Conservation (phyloP, 2,888 invertebrate species). For the Alcis repandata region DNA sequence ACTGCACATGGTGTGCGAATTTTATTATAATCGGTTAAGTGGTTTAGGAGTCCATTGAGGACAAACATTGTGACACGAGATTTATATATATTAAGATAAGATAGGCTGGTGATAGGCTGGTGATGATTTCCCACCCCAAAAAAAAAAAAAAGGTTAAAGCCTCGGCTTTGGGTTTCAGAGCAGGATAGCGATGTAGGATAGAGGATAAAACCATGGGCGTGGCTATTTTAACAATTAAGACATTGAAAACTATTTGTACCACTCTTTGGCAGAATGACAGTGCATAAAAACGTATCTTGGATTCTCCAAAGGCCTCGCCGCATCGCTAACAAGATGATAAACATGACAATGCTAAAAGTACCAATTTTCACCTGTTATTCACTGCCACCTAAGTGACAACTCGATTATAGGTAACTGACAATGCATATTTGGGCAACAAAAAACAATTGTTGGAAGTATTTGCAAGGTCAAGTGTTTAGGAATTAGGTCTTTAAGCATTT, state of each 20-base stretch:
- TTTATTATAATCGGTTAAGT: too few relatives aligned
- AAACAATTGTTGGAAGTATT: conserved; percentile 17
- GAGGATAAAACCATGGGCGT: too few relatives aligned
- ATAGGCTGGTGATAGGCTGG: too few relatives aligned
- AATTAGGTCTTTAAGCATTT: not conserved
- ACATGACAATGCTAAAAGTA: conserved; percentile 22
- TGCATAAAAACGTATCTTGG: conserved; percentile 5
- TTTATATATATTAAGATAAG: too few relatives aligned
- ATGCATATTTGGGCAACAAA: conserved; percentile 14
- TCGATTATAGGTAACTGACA: conserved; percentile 21
- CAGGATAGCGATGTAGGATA: too few relatives aligned
- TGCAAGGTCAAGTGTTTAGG: conserved; percentile 14
- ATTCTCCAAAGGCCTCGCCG: conserved; percentile 18
- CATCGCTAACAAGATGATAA: conserved; percentile 19
- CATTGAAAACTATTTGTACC: not conserved
- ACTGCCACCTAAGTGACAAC: conserved; percentile 25
- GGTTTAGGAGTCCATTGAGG: too few relatives aligned
- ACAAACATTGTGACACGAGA: too few relatives aligned
- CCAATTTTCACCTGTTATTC: conserved; percentile 31
- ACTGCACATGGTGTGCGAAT: too few relatives aligned
- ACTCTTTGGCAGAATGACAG: conserved; percentile 13
- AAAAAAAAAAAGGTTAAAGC: too few relatives aligned
- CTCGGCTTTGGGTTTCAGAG: too few relatives aligned
- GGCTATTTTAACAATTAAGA: too few relatives aligned
- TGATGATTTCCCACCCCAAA: too few relatives aligned